phyloP scores from a whole-genome alignment of 2,113 vertebrate species.

The Leptosomus discolor region DNA sequence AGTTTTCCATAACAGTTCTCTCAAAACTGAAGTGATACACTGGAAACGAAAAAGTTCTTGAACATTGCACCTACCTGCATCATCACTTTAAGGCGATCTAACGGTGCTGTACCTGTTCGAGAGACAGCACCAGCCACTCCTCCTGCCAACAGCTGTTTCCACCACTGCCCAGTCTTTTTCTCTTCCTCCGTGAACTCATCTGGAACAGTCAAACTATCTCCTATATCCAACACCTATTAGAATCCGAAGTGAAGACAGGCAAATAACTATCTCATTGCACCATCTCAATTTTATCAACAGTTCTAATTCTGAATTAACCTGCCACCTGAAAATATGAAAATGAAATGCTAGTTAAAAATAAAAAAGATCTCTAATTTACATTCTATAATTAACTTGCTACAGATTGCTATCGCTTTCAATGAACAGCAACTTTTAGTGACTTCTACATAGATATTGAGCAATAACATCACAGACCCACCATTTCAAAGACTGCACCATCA shows the following conservation, averaged over 20 bases:
- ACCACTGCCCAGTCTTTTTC: constrained; percentile 88
- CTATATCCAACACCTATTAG: constrained; percentile 90
- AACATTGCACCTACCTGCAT: constrained; percentile 84
- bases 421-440: neutral
- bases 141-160: constrained; percentile 89
- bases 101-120: constrained; percentile 88
- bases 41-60: neutral
- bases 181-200: constrained; percentile 95
- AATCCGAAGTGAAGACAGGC: constrained; percentile 21
- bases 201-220: constrained; percentile 89
- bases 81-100: constrained; percentile 93
- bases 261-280: neutral
- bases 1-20: neutral
- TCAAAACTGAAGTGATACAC: neutral
- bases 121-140: constrained; percentile 88
- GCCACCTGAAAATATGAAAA: neutral
- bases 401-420: neutral
- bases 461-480: constrained; percentile 60
- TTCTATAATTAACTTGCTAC: neutral
- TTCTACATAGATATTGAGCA: neutral
- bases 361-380: neutral
- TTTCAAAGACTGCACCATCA: constrained; percentile 70
- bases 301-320: neutral
- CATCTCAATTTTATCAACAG: neutral
- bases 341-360: neutral